These are phyloP conservation scores for Passer montanus DNA, from an alignment of 2,113 vertebrate species.

Conservation along the genomic window DNA sequence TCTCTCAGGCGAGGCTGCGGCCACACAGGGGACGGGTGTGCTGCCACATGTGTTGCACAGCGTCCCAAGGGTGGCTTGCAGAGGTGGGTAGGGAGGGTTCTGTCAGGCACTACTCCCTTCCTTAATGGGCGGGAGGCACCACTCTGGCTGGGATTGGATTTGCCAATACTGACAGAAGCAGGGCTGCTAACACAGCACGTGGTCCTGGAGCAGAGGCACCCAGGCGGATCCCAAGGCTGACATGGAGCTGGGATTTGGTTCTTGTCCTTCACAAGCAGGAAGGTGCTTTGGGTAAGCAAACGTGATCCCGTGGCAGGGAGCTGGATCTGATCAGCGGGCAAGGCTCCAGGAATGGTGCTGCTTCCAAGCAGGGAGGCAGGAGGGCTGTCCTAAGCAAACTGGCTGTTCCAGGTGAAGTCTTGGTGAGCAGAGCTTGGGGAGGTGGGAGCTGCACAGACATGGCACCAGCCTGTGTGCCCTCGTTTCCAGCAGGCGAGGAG, in stretches of 20 bases:
- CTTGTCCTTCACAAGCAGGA: not conserved
- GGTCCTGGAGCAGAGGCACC: not conserved
- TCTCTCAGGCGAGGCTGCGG: not conserved
- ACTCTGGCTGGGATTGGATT: not conserved
- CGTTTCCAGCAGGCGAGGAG: not conserved
- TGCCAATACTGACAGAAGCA: not conserved
- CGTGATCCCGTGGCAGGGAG: accelerated
- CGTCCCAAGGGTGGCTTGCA: not conserved
- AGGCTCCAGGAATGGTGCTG: not conserved
- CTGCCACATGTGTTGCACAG: not conserved
- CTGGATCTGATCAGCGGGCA: accelerated
- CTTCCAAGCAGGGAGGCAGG: not conserved
- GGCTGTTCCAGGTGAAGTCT: not conserved
- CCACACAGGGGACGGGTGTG: not conserved
- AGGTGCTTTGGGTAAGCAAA: not conserved
- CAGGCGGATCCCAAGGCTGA: accelerated
- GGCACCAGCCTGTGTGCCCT: not conserved
- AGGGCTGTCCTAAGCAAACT: not conserved
- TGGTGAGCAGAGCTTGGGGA: not conserved
- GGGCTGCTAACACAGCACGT: not conserved
- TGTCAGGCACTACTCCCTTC: not conserved
- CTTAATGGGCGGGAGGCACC: not conserved
- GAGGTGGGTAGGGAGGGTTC: not conserved
- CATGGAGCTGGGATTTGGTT: not conserved
- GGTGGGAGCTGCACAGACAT: not conserved